phyloP scores from a whole-genome alignment of 2,888 invertebrate genomes.

The Tanytarsus gracilentus region DNA sequence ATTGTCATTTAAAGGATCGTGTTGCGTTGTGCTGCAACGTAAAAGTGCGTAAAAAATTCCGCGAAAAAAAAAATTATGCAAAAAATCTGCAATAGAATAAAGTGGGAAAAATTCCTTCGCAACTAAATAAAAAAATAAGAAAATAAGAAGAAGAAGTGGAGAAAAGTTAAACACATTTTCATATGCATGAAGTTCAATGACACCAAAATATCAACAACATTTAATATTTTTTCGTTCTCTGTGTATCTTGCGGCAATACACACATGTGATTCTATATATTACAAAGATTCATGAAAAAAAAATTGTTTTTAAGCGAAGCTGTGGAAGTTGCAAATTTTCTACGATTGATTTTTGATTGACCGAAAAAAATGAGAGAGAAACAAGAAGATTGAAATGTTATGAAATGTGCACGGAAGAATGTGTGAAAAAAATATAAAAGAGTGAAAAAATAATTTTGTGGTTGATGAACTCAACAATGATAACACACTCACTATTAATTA shows the following conservation, averaged over 20 bases:
- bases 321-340: constrained; percentile 4
- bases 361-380: not conserved
- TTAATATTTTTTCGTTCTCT: constrained; percentile 20
- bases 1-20: not conserved
- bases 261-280: constrained; percentile 24
- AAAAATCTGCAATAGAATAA: not conserved
- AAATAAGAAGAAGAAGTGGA: no score
- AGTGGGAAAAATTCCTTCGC: constrained; percentile 1
- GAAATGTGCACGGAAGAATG: not conserved
- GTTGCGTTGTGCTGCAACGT: no score
- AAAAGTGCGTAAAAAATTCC: not conserved
- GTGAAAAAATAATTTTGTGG: not conserved
- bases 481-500: not conserved
- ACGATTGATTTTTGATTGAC: no score
- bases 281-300: constrained; percentile 11
- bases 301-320: constrained; percentile 8
- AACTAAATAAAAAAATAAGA: not conserved
- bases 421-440: no score
- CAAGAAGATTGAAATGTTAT: no score
- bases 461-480: not conserved
- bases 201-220: constrained; percentile 28
- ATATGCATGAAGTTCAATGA: constrained; percentile 29
- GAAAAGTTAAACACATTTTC: constrained; percentile 26
- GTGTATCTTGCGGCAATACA: constrained; percentile 21
- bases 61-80: not conserved